These are phyloP conservation scores for Puffinus mauretanicus DNA, from an alignment of 2,113 vertebrate species.

Conservation along the genomic window DNA sequence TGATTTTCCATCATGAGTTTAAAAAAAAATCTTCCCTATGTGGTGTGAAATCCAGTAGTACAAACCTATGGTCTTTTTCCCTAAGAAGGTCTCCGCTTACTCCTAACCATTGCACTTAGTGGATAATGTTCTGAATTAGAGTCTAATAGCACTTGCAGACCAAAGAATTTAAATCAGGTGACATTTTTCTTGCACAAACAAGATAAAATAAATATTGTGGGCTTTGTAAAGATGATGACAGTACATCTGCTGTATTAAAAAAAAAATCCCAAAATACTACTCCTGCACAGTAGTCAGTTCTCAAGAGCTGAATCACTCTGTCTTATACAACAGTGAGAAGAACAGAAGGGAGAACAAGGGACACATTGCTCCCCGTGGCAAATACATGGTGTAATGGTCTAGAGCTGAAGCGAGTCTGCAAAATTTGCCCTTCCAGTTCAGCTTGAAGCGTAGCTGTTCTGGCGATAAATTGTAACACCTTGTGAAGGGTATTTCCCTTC, in stretches of 20 bases:
- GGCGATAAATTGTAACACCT: background rate
- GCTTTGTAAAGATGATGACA: background rate
- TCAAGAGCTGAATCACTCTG: conserved; percentile 13
- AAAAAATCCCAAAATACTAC: background rate
- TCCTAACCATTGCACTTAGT: background rate
- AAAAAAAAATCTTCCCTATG: background rate
- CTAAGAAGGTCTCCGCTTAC: background rate
- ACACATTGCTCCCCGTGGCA: background rate
- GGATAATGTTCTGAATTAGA: background rate
- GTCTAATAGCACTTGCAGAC: background rate
- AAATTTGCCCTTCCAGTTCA: background rate
- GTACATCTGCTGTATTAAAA: background rate
- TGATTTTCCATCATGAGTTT: background rate
- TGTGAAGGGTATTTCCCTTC: background rate
- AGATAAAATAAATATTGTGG: conserved; percentile 13
- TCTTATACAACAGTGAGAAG: background rate
- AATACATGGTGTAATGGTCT: background rate
- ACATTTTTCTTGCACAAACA: background rate
- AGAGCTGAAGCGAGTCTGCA: background rate
- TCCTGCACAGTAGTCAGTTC: background rate
- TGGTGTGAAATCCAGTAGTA: background rate
- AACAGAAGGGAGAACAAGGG: background rate
- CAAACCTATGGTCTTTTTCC: background rate
- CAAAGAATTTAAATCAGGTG: background rate
- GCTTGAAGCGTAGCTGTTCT: background rate